phyloP scores from a whole-genome alignment of 2,113 vertebrate genomes.

The Elaphurus davidianus region DNA sequence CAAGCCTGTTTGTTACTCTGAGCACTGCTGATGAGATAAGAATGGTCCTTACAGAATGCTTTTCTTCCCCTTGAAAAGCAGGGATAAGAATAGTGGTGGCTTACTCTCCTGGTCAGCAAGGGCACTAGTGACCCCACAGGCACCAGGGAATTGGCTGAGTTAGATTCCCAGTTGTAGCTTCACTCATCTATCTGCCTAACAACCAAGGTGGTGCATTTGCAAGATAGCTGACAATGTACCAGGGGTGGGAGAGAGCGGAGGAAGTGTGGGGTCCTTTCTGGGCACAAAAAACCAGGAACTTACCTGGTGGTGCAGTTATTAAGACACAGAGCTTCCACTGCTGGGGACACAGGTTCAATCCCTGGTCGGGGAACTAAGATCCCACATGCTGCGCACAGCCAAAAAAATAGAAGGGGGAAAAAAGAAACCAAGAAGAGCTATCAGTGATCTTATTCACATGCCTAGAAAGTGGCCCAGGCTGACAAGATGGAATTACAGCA shows the following conservation, averaged over 20 bases:
- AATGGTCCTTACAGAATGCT: background rate
- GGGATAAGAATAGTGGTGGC: background rate
- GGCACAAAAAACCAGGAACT: background rate
- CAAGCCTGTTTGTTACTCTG: background rate
- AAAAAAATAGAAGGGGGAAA: background rate
- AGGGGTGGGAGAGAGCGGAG: accelerated
- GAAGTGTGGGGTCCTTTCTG: background rate
- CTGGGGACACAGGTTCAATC: background rate
- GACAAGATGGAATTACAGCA: background rate
- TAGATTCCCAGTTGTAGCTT: background rate
- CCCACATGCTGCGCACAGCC: background rate
- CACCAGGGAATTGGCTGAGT: background rate
- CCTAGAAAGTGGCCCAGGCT: background rate
- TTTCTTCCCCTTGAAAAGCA: background rate
- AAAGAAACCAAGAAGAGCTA: background rate
- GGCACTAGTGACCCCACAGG: background rate
- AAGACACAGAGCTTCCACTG: background rate
- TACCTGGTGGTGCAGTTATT: background rate
- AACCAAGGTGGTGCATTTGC: background rate
- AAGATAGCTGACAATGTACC: background rate
- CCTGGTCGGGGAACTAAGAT: background rate
- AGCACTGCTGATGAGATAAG: background rate
- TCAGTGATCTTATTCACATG: background rate
- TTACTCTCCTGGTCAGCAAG: background rate
- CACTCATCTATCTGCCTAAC: background rate